Conservation (phyloP, 2,888 invertebrate genomes). For the Lepetodrilus schrolli region DNA sequence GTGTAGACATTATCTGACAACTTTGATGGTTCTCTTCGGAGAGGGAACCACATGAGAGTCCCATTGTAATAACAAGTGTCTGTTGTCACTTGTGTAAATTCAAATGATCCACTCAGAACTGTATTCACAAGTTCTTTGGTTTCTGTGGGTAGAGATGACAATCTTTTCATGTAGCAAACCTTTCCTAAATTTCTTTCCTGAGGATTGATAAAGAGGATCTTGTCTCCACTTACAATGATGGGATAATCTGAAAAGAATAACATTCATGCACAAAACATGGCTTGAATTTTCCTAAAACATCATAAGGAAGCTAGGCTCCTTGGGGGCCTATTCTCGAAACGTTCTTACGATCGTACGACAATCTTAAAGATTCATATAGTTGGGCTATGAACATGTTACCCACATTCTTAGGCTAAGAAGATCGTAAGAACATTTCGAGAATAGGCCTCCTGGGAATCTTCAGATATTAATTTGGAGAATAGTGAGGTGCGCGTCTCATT, state of each 20-base stretch:
- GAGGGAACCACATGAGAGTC: constrained; percentile 70
- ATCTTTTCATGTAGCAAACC: constrained; percentile 43
- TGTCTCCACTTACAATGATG: constrained; percentile 63
- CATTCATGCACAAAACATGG: no score
- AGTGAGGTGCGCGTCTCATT: no score
- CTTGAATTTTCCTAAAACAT: no score
- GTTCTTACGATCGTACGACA: no score
- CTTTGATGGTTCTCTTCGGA: constrained; percentile 54
- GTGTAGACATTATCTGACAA: constrained; percentile 58
- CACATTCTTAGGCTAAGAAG: no score
- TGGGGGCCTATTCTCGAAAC: no score
- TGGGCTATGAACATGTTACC: no score
- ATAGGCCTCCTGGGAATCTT: no score
- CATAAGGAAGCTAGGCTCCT: no score
- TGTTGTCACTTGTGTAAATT: constrained; percentile 41
- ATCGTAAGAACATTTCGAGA: no score
- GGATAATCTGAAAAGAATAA: constrained; percentile 64
- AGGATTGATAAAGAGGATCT: constrained; percentile 64
- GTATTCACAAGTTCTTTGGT: constrained; percentile 34
- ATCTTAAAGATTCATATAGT: no score
- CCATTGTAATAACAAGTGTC: constrained; percentile 53
- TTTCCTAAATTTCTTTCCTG: constrained; percentile 40
- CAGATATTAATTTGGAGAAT: no score
- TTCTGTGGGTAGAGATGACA: constrained; percentile 33
- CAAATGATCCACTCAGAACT: constrained; percentile 57